These are phyloP conservation scores for Calliopsis andreniformis DNA, from an alignment of 1,140 invertebrate species.

Conservation along the genomic window DNA sequence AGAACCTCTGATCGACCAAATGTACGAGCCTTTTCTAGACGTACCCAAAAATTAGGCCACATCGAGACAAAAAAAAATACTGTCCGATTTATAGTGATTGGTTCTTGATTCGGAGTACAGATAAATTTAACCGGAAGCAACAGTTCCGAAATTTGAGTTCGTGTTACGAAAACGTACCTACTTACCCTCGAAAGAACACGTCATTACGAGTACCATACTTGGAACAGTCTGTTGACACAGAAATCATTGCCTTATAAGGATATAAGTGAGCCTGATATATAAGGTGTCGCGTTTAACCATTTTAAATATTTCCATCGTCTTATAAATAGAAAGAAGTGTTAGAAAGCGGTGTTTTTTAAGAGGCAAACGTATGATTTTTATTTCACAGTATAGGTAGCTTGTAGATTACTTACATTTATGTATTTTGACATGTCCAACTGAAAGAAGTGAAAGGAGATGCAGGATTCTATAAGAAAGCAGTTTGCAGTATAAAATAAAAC, in stretches of 20 bases:
- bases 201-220: constrained; percentile 44
- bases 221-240: constrained; percentile 28
- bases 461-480: no score
- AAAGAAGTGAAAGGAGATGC: not conserved
- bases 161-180: not conserved
- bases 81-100: not conserved
- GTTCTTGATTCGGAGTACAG: not conserved
- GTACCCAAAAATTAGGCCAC: constrained; percentile 36
- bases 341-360: no score
- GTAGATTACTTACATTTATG: no score
- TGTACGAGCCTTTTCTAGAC: constrained; percentile 32
- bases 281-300: no score
- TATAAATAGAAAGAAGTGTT: no score
- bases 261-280: constrained; percentile 25
- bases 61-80: not conserved
- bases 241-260: constrained; percentile 56
- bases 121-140: no score
- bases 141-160: no score
- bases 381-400: no score
- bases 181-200: not conserved
- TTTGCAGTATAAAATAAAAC: constrained; percentile 55
- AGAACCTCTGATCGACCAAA: not conserved
- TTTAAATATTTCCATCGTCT: no score
- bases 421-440: no score
- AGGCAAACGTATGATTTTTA: no score